phyloP scores from a whole-genome alignment of 2,113 vertebrate genomes.

The Mionectes macconnelli region DNA sequence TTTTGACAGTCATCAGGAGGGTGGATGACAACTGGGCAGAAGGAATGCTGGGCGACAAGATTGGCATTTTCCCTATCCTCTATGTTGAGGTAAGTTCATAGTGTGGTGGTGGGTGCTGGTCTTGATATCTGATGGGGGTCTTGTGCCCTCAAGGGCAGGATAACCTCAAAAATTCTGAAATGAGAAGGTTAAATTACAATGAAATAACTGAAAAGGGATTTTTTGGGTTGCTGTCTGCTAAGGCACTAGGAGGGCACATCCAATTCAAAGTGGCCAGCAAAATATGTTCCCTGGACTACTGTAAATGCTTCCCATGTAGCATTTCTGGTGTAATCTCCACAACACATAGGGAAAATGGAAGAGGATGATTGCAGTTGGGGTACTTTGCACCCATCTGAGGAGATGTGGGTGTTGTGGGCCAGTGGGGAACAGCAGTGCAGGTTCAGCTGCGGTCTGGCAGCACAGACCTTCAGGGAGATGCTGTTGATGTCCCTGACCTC shows the following conservation, averaged over 20 bases:
- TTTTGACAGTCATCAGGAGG: constrained; percentile 95
- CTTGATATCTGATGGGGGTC: rapidly evolving
- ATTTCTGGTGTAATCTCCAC: not conserved
- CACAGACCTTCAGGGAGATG: not conserved
- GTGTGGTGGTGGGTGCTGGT: not conserved
- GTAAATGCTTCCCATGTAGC: not conserved
- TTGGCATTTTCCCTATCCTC: constrained; percentile 96
- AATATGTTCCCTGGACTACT: not conserved
- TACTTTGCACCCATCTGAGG: not conserved
- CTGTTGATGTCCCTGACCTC: not conserved
- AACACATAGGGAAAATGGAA: not conserved
- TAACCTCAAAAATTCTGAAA: not conserved
- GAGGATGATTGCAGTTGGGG: not conserved
- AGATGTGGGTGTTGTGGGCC: not conserved
- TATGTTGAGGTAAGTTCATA: constrained; percentile 90
- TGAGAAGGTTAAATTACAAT: not conserved
- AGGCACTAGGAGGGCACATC: not conserved
- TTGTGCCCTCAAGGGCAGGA: not conserved
- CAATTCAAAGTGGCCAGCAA: not conserved
- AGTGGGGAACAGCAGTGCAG: not conserved
- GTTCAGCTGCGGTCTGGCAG: not conserved
- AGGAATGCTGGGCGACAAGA: constrained; percentile 98
- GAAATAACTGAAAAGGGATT: not conserved
- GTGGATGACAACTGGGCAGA: constrained; percentile 99
- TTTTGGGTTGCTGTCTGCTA: not conserved